phyloP scores from a whole-genome alignment of 2,888 invertebrate species.

The Odontomyia ornata region DNA sequence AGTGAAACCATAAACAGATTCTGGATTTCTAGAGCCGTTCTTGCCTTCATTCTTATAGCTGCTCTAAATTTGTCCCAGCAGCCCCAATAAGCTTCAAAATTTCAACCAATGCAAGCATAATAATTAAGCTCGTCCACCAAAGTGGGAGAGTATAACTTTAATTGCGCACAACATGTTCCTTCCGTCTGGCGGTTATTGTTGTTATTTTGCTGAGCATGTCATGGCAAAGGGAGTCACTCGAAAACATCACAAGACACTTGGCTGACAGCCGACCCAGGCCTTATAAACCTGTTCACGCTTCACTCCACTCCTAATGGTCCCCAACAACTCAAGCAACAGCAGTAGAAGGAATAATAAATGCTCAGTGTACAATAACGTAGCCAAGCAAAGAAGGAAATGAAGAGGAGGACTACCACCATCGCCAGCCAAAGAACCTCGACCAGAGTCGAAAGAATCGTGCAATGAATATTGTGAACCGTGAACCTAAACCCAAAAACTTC shows the following conservation, averaged over 20 bases:
- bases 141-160: not conserved
- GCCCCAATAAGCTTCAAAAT: too few relatives aligned
- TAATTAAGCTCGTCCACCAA: not conserved
- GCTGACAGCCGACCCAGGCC: constrained; percentile 27
- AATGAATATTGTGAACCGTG: not conserved
- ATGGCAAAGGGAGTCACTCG: not conserved
- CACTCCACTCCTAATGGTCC: constrained; percentile 5
- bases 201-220: not conserved
- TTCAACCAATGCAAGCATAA: too few relatives aligned
- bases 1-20: too few relatives aligned
- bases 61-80: too few relatives aligned
- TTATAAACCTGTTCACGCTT: constrained; percentile 39
- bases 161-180: constrained; percentile 15
- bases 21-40: too few relatives aligned
- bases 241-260: not conserved
- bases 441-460: not conserved
- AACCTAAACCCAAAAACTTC: not conserved
- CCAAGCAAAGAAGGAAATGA: too few relatives aligned
- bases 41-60: too few relatives aligned
- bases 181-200: constrained; percentile 22
- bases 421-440: not conserved
- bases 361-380: not conserved
- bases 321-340: not conserved
- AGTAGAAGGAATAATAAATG: not conserved
- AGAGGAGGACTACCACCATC: too few relatives aligned